Conservation (phyloP, 2,888 invertebrate species). For the Boloria selene region DNA sequence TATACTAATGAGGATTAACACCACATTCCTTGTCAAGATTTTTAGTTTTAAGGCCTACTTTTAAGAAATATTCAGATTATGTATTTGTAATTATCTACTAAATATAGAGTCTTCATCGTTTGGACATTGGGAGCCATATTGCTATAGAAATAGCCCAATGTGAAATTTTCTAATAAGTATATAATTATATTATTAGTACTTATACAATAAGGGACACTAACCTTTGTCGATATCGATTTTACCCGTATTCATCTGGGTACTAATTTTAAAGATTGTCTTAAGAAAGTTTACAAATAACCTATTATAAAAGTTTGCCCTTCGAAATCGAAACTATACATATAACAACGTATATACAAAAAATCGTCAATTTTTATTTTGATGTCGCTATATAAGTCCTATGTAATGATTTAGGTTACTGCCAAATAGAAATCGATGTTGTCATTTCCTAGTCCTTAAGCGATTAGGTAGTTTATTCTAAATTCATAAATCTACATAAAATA, state of each 20-base stretch:
- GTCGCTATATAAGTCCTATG: constrained; percentile 46
- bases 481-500: constrained; percentile 55
- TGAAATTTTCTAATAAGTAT: constrained; percentile 1
- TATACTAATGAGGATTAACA: constrained; percentile 26
- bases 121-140: constrained; percentile 12
- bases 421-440: constrained; percentile 77
- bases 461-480: constrained; percentile 54
- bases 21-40: constrained; percentile 33
- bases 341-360: constrained; percentile 34
- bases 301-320: constrained; percentile 3
- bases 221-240: neutral
- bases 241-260: neutral
- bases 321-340: constrained; percentile 11
- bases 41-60: constrained; percentile 35
- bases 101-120: constrained; percentile 7
- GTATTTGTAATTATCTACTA: constrained; percentile 10
- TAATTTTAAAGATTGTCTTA: neutral
- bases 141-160: constrained; percentile 15
- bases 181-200: neutral
- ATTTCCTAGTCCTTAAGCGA: constrained; percentile 70
- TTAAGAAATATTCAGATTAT: constrained; percentile 33
- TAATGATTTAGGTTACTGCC: constrained; percentile 76
- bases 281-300: constrained; percentile 10
- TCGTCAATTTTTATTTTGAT: constrained; percentile 68
- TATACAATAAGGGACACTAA: neutral